phyloP scores from a whole-genome alignment of 2,113 vertebrate genomes.

The Callorhinus ursinus region DNA sequence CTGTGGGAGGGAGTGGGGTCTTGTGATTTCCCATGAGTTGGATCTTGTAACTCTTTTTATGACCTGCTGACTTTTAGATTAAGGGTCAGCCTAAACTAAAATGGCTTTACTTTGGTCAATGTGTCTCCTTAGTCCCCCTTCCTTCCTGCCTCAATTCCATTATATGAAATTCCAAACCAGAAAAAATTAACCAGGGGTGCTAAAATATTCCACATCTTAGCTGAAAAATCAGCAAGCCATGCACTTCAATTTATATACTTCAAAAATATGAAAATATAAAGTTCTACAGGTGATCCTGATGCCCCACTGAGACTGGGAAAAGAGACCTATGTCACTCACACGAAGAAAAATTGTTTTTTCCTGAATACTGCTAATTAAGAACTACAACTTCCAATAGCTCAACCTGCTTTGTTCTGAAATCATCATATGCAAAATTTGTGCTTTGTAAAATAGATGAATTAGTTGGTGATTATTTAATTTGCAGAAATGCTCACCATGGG shows the following conservation, averaged over 20 bases:
- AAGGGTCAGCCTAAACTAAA: not conserved
- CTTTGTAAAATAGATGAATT: constrained; percentile 57
- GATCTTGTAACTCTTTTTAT: not conserved
- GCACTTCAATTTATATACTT: not conserved
- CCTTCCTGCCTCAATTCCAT: not conserved
- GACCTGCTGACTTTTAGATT: not conserved
- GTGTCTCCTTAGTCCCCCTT: not conserved
- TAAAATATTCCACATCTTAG: rapidly evolving
- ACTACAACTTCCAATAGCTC: constrained; percentile 29
- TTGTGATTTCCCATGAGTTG: not conserved
- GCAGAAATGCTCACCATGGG: not conserved
- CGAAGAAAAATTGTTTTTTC: not conserved
- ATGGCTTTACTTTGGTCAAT: not conserved
- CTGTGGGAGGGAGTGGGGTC: not conserved
- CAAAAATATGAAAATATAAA: not conserved
- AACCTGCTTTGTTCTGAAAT: constrained; percentile 48
- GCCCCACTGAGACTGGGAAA: not conserved
- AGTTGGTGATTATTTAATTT: constrained; percentile 52
- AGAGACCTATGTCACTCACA: not conserved
- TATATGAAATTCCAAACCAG: not conserved
- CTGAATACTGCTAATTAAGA: constrained; percentile 53
- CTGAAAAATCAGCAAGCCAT: not conserved
- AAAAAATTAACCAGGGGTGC: not conserved
- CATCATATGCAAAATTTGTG: not conserved
- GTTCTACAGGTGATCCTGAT: not conserved